Evolutionary conservation across 2,797 vertebrate species (phyloP).

Genomic region (Muraenolepis orangiensis): DNA sequence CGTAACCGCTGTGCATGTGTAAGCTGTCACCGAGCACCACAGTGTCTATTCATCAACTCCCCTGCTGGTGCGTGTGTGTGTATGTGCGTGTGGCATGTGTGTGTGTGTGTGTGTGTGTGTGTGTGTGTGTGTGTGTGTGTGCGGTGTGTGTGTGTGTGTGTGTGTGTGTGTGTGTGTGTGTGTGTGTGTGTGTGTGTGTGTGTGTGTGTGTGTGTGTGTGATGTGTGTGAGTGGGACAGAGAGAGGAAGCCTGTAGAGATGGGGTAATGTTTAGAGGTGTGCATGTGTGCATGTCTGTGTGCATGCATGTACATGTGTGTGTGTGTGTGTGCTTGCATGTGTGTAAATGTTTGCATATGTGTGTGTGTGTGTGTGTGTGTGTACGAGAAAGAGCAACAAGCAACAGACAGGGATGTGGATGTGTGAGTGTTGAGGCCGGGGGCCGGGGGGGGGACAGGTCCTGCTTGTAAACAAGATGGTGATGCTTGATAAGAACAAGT

Average conservation of each 20-base stretch:
- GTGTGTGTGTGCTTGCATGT: constrained; percentile 2
- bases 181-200: constrained; percentile 11
- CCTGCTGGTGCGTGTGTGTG: background rate
- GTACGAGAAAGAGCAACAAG: background rate
- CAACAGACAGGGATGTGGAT: background rate
- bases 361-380: constrained; percentile 5
- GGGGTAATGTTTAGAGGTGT: too few species aligned
- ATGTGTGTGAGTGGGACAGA: background rate
- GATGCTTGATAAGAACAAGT: constrained; percentile 69
- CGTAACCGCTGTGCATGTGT: constrained; percentile 72
- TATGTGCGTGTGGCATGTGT: constrained; percentile 2
- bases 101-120: constrained; percentile 16
- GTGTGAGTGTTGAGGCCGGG: background rate
- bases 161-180: constrained; percentile 15
- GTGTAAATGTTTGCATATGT: background rate
- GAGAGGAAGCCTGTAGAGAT: too few species aligned
- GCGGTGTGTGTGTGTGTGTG: background rate
- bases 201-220: constrained; percentile 10
- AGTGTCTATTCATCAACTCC: constrained; percentile 74
- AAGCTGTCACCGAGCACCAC: constrained; percentile 69
- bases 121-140: constrained; percentile 25
- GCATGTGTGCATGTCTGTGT: constrained; percentile 10
- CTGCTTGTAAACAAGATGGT: constrained; percentile 68
- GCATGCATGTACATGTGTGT: constrained; percentile 13
- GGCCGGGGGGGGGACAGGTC: background rate